Conservation (phyloP, 2,113 vertebrate genomes). For the Clupea harengus region DNA sequence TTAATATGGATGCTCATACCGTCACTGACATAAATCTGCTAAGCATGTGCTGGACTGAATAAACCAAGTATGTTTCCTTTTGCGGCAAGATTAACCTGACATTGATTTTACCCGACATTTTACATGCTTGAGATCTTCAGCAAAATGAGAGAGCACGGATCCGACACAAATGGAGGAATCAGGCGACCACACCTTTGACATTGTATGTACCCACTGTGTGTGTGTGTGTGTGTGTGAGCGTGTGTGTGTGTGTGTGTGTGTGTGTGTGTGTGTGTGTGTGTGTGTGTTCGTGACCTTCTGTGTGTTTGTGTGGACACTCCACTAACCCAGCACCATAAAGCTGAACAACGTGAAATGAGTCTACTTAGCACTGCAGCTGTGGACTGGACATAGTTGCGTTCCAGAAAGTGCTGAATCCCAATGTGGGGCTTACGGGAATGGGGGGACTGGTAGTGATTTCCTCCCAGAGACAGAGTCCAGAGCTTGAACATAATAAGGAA, state of each 20-base stretch:
- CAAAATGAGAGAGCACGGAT: neutral
- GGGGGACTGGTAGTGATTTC: neutral
- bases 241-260: constrained; percentile 41
- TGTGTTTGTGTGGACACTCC: constrained; percentile 38
- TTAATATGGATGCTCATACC: constrained; percentile 73
- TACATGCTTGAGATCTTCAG: constrained; percentile 32
- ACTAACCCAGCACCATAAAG: neutral
- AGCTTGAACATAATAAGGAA: neutral
- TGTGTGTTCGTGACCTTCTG: constrained; percentile 20
- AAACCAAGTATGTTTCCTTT: constrained; percentile 69
- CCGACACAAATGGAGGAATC: constrained; percentile 37
- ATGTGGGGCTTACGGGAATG: neutral
- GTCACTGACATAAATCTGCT: constrained; percentile 68
- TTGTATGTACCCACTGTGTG: constrained; percentile 36
- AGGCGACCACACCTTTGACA: constrained; percentile 36
- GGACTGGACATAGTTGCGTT: neutral
- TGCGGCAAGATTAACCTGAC: constrained; percentile 65
- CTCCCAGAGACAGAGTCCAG: neutral
- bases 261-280: constrained; percentile 34
- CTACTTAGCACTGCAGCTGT: neutral
- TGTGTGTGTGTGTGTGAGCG: constrained; percentile 48
- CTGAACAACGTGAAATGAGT: constrained; percentile 2
- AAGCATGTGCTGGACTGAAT: constrained; percentile 68
- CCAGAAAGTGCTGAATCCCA: neutral
- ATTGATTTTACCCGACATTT: constrained; percentile 70